Conservation (phyloP, 2,888 invertebrate genomes). For the Melangyna quadrimaculata region DNA sequence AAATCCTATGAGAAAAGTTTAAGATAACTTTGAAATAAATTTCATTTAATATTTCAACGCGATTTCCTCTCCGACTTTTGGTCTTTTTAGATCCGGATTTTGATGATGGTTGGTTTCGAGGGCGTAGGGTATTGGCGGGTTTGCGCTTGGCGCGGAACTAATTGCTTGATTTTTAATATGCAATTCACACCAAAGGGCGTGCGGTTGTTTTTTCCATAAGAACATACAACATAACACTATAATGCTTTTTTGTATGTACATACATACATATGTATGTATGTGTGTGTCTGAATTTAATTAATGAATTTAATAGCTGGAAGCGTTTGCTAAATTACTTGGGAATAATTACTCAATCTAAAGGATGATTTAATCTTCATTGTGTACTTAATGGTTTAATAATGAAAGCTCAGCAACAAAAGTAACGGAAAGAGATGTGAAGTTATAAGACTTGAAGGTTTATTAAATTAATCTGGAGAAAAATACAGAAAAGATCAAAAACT, state of each 20-base stretch:
- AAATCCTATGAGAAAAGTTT: constrained; percentile 19
- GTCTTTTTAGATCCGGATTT: neutral
- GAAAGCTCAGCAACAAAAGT: too few relatives aligned
- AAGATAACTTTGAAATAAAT: constrained; percentile 56
- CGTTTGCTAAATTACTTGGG: constrained; percentile 56
- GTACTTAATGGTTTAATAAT: constrained; percentile 1
- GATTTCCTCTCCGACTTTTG: constrained; percentile 9
- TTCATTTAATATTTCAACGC: constrained; percentile 40
- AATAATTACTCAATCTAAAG: constrained; percentile 49
- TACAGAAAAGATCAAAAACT: too few relatives aligned
- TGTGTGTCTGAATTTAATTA: constrained; percentile 16
- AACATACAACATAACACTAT: neutral
- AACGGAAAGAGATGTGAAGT: too few relatives aligned
- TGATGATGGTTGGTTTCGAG: neutral
- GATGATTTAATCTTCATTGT: constrained; percentile 52
- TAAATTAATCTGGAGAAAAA: too few relatives aligned
- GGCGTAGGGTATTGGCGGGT: neutral
- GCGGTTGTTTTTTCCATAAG: neutral
- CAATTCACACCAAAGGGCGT: constrained; percentile 5
- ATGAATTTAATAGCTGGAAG: constrained; percentile 57
- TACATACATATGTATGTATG: neutral
- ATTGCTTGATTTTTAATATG: constrained; percentile 59
- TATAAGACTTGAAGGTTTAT: too few relatives aligned
- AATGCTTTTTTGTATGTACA: neutral
- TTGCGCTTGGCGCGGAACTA: constrained; percentile 2